Evolutionary conservation across 2,888 invertebrate species (phyloP), one percentile per base, ranked within the genome.

Genomic region (Ophion costatus): DNA sequence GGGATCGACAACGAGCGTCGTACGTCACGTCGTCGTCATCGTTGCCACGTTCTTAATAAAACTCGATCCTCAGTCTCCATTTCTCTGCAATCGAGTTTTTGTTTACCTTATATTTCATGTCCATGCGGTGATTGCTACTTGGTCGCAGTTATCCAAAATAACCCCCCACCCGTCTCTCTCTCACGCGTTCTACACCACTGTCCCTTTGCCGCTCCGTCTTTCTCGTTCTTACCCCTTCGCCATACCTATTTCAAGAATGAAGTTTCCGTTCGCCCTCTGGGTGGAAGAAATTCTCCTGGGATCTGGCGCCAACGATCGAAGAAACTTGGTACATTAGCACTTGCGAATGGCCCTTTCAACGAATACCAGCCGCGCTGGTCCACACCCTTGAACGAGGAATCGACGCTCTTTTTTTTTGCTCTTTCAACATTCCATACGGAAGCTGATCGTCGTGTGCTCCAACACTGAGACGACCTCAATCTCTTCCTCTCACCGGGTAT

Each of bases 291-390:
- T n/a, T 74, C 14, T 57, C 20, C 38, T 14, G 51, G 74, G 74
- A 81, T 78, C 70, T 61, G 70, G 70, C 75, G 79, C 78, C 78
- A 57, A 70, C 75, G 70, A 84, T 71, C 82, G 79, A 79, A 66
- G 56, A 67, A 82, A 84, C 81, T 84, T 76, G 79, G 66, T 82
- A 67, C 71, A 84, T 79, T 84, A 79, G 66, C 79, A 82, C 79
- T 84, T 76, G 84, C 75, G 79, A 84, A 84, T 82, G 74, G 84
- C 79, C 79, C 84, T 75, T 70, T 61, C 59, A 66, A 33, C 69
- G 57, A 57, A 20, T 76, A 67, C 38, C 56, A 20, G 66, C 20
- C n/a, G 61, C 64, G 24, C 33, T n/a, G 59, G 3, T 64, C 33
- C 11, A 45, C 61, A 38, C 22, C 20, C 11, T 67, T 38, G 10